Evolutionary conservation across 2,888 invertebrate species (phyloP), one percentile per base, ranked within the genome.

Genomic region (Ormyrus labotus): DNA sequence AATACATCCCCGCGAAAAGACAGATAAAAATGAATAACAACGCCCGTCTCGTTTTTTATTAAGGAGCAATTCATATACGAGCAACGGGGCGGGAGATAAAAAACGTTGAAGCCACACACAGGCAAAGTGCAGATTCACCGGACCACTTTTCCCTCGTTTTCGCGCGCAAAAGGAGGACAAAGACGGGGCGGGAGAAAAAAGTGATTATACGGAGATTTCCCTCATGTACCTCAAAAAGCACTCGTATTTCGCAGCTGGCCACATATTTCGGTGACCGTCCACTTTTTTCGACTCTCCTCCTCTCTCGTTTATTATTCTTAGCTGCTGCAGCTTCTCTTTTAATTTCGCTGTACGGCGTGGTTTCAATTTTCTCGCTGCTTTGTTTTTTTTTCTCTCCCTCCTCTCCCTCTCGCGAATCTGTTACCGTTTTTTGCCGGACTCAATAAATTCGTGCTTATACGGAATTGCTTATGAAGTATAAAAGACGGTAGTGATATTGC

Each of bases 121-220:
- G 0, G 48, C 13, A 13, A 57, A 34, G 19, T 19, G 50, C n/a
- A 70, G 47, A 13, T 19, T 70, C n/a, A 48, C 10, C 57, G 10
- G n/a, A 58, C 8, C 47, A 50, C 50, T 65, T 65, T 34, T 45
- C 61, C 34, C 45, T 61, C 45, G 19, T 34, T 34, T 11, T 61
- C 9, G 2, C 34, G 6, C 50, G 8, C 50, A 10, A 1, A 51
- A 8, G 19, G 10, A 11, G 5, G 53, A 53, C n/a, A n/a, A 34
- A 63, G 63, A 45, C 8, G 34, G 8, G 68, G 34, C 34, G 34
- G 34, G 10, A 7, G 9, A 53, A 72, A 63, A 73, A 73, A 72
- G 72, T 64, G 63, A 63, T 72, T 63, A 63, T 72, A 51, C 63
- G 34, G 72, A 72, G 63, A 63, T 72, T 72, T 72, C 45, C 53